A percentile compares a stretch with the other conserved stretches of the same genome.
These are phyloP conservation scores for Ormyrus labotus DNA, from an alignment of 2,888 invertebrate genomes.

Conservation along the genomic window DNA sequence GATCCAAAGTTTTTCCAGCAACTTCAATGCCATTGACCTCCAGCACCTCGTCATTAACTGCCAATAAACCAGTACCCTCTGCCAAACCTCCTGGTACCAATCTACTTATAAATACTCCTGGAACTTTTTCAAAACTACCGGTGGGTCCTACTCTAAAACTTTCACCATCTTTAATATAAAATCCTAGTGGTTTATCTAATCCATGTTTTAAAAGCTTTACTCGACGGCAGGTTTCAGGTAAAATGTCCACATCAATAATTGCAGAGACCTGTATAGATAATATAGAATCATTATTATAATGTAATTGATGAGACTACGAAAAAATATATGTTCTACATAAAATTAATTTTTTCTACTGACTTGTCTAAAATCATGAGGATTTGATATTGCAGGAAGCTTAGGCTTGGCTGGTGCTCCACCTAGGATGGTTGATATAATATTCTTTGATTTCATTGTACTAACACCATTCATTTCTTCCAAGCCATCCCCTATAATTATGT, in stretches of 20 bases:
- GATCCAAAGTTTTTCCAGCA: conserved; percentile 97
- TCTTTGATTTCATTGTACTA: conserved; percentile 89
- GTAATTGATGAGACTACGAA: not conserved
- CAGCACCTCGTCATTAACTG: conserved; percentile 99
- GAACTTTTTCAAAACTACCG: conserved; percentile 91
- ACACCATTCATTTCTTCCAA: conserved; percentile 96
- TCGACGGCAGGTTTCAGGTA: conserved; percentile 97
- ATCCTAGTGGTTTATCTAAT: conserved; percentile 97
- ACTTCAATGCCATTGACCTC: conserved; percentile 99
- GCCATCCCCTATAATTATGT: conserved; percentile 84
- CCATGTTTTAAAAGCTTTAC: conserved; percentile 97
- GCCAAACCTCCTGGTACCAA: conserved; percentile 98
- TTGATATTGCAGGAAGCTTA: conserved; percentile 91
- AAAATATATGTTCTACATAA: not conserved
- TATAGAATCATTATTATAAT: conserved; percentile 6
- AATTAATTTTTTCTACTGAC: conserved; percentile 70
- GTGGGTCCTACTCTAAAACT: conserved; percentile 87
- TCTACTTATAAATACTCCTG: conserved; percentile 98
- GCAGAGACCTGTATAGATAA: conserved; percentile 87
- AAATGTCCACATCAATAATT: conserved; percentile 99
- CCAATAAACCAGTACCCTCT: conserved; percentile 96
- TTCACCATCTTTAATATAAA: conserved; percentile 93
- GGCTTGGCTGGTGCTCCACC: conserved; percentile 89
- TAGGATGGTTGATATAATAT: conserved; percentile 88
- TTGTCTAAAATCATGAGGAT: conserved; percentile 98